These are phyloP conservation scores for Sinohyriopsis cumingii DNA, from an alignment of 2,888 invertebrate species.

Conservation along the genomic window DNA sequence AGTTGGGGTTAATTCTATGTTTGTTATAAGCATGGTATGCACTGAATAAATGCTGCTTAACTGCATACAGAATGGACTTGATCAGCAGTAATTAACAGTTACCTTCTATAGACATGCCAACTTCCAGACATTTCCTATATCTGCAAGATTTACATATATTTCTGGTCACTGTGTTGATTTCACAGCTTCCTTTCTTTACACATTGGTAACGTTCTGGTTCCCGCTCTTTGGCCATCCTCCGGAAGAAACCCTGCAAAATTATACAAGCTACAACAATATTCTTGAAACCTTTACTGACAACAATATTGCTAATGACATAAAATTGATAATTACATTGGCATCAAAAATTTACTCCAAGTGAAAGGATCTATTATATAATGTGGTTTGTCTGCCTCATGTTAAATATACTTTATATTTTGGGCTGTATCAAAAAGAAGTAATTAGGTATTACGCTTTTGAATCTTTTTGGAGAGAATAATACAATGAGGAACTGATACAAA, in stretches of 20 bases:
- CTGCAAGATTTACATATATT: slow-evolving; percentile 71
- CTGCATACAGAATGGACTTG: background rate
- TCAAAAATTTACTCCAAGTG: background rate
- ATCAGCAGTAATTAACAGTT: slow-evolving; percentile 6
- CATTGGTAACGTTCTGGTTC: slow-evolving; percentile 63
- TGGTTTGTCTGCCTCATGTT: no score
- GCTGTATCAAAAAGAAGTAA: no score
- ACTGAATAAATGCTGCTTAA: no score
- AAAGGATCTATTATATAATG: background rate
- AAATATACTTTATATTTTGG: no score
- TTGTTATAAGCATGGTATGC: no score
- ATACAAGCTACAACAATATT: background rate
- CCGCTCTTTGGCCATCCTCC: slow-evolving; percentile 68
- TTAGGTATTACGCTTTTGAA: no score
- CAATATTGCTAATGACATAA: background rate
- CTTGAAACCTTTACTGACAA: background rate
- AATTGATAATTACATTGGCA: background rate
- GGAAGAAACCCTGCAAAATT: slow-evolving; percentile 68
- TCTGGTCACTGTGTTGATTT: slow-evolving; percentile 65
- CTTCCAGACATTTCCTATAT: slow-evolving; percentile 66
- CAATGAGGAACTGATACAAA: no score
- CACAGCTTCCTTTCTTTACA: slow-evolving; percentile 60
- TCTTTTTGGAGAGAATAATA: no score
- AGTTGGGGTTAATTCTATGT: no score
- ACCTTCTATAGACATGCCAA: slow-evolving; percentile 71